These are phyloP conservation scores for Antheraea assamensis DNA, from an alignment of 2,888 invertebrate species.

Conservation along the genomic window DNA sequence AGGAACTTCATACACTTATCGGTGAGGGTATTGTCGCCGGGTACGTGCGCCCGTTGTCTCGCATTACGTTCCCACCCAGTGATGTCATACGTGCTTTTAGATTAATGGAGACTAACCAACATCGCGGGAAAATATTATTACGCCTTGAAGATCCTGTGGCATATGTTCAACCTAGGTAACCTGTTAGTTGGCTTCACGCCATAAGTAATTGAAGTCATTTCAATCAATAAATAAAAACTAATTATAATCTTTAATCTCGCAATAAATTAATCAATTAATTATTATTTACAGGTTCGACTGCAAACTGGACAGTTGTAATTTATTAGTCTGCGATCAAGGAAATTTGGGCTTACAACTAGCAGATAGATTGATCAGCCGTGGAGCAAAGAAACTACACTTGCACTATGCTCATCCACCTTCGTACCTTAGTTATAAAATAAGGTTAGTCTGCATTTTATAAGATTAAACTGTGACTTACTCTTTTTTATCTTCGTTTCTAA, in stretches of 20 bases:
- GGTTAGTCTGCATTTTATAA: conserved; percentile 30
- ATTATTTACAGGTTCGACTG: conserved; percentile 32
- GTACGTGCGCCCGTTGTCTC: conserved; percentile 58
- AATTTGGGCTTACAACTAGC: conserved; percentile 44
- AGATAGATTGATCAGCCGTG: conserved; percentile 46
- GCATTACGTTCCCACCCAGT: conserved; percentile 46
- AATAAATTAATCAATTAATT: too few relatives aligned
- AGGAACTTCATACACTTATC: conserved; percentile 44
- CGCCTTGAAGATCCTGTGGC: conserved; percentile 31
- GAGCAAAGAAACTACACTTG: conserved; percentile 46
- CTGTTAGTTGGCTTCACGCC: neutral
- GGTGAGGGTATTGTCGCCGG: conserved; percentile 58
- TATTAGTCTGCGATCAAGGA: conserved; percentile 45
- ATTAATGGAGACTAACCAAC: conserved; percentile 51
- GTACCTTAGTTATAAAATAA: conserved; percentile 36
- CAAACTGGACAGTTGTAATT: conserved; percentile 27
- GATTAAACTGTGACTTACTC: too few relatives aligned
- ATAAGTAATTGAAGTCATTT: too few relatives aligned
- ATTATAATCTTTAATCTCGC: too few relatives aligned
- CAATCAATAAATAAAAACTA: too few relatives aligned
- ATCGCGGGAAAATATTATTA: conserved; percentile 59
- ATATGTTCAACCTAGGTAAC: conserved; percentile 37
- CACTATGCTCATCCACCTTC: conserved; percentile 29
- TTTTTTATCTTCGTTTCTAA: too few relatives aligned
- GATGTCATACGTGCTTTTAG: conserved; percentile 52